A percentile compares a stretch with the other conserved stretches of the same genome.
These are phyloP conservation scores for Lophura nycthemera DNA, from an alignment of 2,113 vertebrate genomes.

Conservation along the genomic window DNA sequence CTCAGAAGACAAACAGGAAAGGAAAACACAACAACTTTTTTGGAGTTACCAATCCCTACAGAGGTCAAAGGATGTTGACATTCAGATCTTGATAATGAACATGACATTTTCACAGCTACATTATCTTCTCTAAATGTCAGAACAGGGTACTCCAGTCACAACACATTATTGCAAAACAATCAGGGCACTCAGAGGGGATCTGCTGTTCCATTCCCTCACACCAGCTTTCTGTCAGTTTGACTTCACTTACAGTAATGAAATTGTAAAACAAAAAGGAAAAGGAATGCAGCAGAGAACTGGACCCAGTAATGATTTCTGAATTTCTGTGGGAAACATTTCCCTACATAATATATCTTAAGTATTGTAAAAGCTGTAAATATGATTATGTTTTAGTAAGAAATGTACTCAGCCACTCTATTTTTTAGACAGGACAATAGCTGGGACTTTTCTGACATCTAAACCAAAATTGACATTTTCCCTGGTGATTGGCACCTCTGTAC, in stretches of 20 bases:
- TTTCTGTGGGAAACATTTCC: not conserved
- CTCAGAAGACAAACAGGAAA: not conserved
- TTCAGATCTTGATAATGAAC: slow-evolving; percentile 56
- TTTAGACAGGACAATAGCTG: not conserved
- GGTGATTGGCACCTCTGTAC: not conserved
- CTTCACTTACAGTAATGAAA: not conserved
- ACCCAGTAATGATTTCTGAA: not conserved
- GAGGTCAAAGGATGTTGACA: slow-evolving; percentile 52
- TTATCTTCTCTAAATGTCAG: slow-evolving; percentile 54
- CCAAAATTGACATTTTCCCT: not conserved
- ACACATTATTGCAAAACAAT: not conserved
- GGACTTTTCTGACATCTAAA: slow-evolving; percentile 19
- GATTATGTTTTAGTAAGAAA: not conserved
- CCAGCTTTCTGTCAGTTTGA: not conserved
- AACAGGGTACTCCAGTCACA: slow-evolving; percentile 18
- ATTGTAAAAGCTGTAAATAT: not conserved
- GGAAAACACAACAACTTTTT: not conserved
- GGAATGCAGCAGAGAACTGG: not conserved
- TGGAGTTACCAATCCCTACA: not conserved
- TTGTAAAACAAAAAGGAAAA: not conserved
- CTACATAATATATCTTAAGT: not conserved
- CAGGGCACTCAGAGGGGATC: not conserved
- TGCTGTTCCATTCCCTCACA: not conserved
- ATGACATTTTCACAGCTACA: slow-evolving; percentile 64
- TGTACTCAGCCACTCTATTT: not conserved